Conservation (phyloP, 2,888 invertebrate species). For the Elmis aenea region DNA sequence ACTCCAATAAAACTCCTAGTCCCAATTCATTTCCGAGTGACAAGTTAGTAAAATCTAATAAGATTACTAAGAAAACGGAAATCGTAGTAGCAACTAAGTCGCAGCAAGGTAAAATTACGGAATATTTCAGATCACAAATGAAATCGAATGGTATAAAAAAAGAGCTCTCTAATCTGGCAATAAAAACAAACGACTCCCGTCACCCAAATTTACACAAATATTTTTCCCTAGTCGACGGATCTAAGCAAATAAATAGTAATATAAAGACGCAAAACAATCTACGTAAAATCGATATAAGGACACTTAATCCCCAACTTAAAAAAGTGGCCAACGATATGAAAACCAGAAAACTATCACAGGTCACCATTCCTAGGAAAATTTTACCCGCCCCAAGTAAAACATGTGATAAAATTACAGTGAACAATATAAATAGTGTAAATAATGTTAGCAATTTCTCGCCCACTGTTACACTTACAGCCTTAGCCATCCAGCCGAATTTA, state of each 20-base stretch:
- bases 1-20: conserved; percentile 28
- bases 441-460: conserved; percentile 39
- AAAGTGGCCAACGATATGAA: conserved; percentile 31
- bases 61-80: conserved; percentile 18
- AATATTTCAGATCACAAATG: conserved; percentile 80
- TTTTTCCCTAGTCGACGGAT: conserved; percentile 34
- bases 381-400: conserved; percentile 44
- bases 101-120: conserved; percentile 75
- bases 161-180: conserved; percentile 29
- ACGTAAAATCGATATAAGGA: conserved; percentile 37
- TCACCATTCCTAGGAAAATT: conserved; percentile 43
- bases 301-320: conserved; percentile 42
- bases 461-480: conserved; percentile 40
- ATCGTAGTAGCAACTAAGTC: conserved; percentile 33
- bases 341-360: conserved; percentile 34
- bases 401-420: conserved; percentile 33
- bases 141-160: conserved; percentile 53
- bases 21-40: conserved; percentile 24
- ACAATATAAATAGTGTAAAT: conserved; percentile 23
- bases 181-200: conserved; percentile 24
- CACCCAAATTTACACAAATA: conserved; percentile 25
- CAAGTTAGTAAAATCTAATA: conserved; percentile 23
- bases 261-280: conserved; percentile 27
- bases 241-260: conserved; percentile 28
- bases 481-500: conserved; percentile 41